Base-by-base conservation (phyloP, 2,113 vertebrate species). In the Chaenogobius annularis region DNA sequence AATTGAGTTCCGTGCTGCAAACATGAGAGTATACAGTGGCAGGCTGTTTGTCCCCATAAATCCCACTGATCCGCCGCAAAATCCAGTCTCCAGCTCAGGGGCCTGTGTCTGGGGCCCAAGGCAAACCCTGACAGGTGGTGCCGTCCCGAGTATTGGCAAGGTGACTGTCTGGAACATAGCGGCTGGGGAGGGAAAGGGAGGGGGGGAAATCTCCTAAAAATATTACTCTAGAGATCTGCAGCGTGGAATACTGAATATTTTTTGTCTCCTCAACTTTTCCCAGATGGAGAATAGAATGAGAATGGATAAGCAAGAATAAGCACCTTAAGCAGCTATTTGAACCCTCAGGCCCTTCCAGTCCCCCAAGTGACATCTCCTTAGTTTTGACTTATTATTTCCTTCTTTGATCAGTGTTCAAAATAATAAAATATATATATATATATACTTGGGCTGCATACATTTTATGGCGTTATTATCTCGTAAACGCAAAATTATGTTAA, bases 61-160 rank as follows among this genome's bases (percentile, higher is more conserved):
- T 87, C 85, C 80, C 71, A 78, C 79, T 92, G 83, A 92, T 92
- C 90, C 71, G 0, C 75, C 65, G 62, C 77, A 87, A 90, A 91
- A 90, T 90, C 88, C 82, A 82, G 77, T 84, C 79, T 90, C 73
- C 67, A 89, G 70, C 75, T 75, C 75, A 81, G 82, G 83, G 78
- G 73, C 68, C 73, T 85, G 70, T 73, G 76, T 88, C 86, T 82
- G 81, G 83, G 69, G 79, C 72, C 83, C 75, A 73, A 70, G 83
- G 82, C 84, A 66, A 88, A 70, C 75, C 71, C 73, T 85, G 76
- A 78, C 81, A 90, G 89, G 79, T 79, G 82, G 83, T 82, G 81
- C 75, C 76, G 44, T 80, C 78, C 82, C 79, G 74, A 75, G 82
- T 77, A 54, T 82, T 87, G 78, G 79, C 85, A 90, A 92, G 87